A percentile compares a stretch with the other conserved stretches of the same genome.
These are phyloP conservation scores for Metaphire vulgaris DNA, from an alignment of 1,140 invertebrate species.

Conservation along the genomic window DNA sequence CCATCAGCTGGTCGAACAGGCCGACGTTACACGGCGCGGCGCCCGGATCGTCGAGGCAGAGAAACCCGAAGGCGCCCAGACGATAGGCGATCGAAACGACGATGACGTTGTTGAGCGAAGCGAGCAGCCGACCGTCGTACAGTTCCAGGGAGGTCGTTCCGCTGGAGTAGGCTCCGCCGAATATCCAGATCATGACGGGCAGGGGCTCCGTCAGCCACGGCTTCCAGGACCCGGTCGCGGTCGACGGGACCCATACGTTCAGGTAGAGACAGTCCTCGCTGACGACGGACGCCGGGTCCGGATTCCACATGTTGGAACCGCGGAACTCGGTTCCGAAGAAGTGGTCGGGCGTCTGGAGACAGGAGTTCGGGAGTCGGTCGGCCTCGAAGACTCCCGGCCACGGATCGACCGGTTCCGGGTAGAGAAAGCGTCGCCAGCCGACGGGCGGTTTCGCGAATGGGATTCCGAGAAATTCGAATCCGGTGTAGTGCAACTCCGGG, in stretches of 20 bases:
- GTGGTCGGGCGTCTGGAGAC: conserved; percentile 81
- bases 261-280: conserved; percentile 46
- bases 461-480: conserved; percentile 83
- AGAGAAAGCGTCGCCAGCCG: conserved; percentile 77
- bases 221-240: conserved; percentile 91
- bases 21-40: conserved; percentile 91
- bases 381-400: conserved; percentile 26
- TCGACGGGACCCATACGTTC: conserved; percentile 39
- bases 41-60: conserved; percentile 80
- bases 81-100: conserved; percentile 90
- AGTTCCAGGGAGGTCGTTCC: conserved; percentile 86
- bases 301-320: conserved; percentile 80
- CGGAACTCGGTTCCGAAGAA: conserved; percentile 68
- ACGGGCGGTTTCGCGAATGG: conserved; percentile 87
- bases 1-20: conserved; percentile 69
- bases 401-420: conserved; percentile 62
- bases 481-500: conserved; percentile 35
- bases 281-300: conserved; percentile 80
- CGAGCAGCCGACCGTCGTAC: conserved; percentile 80
- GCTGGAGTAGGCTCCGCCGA: conserved; percentile 85
- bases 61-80: conserved; percentile 80
- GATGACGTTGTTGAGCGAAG: conserved; percentile 70
- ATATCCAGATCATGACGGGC: conserved; percentile 52
- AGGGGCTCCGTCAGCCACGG: conserved; percentile 61
- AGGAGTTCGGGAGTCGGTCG: conserved; percentile 70